Conservation (phyloP, 2,113 vertebrate species). For the Paracanthobrama guichenoti region DNA sequence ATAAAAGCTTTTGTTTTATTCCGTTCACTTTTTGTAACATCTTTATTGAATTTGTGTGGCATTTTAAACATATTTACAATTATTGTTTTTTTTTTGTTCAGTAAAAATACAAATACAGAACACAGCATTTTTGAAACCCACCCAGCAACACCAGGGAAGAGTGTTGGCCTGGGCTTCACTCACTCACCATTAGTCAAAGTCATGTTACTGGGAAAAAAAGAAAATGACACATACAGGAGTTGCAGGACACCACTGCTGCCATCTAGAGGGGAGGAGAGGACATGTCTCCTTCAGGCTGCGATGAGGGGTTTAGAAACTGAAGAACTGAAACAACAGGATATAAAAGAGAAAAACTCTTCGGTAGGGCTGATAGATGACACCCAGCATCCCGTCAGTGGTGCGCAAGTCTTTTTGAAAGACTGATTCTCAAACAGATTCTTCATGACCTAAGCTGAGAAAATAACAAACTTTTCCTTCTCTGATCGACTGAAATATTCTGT, state of each 20-base stretch:
- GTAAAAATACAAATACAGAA: constrained; percentile 84
- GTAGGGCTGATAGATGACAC: constrained; percentile 8
- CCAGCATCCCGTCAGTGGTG: background rate
- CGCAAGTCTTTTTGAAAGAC: background rate
- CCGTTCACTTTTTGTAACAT: constrained; percentile 72
- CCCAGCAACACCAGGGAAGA: constrained; percentile 56
- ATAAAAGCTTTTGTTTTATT: constrained; percentile 37
- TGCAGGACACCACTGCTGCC: constrained; percentile 40
- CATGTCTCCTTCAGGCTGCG: background rate
- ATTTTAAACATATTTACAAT: constrained; percentile 82
- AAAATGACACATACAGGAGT: constrained; percentile 30
- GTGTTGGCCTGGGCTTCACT: constrained; percentile 57
- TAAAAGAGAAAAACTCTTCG: background rate
- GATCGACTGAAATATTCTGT: background rate
- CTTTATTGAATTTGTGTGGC: constrained; percentile 79
- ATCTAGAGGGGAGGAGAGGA: constrained; percentile 37
- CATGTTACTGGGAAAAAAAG: constrained; percentile 40
- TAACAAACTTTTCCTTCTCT: background rate
- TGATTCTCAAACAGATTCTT: background rate
- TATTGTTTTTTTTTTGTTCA: constrained; percentile 62
- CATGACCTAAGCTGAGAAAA: background rate
- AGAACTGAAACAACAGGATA: background rate
- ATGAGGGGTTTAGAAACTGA: background rate
- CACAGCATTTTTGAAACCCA: constrained; percentile 72
- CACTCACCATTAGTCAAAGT: constrained; percentile 53